Percentiles rank a stretch among this genome's conserved stretches.
phyloP scores from a whole-genome alignment of 2,113 vertebrate species.

The Cardinalis cardinalis region DNA sequence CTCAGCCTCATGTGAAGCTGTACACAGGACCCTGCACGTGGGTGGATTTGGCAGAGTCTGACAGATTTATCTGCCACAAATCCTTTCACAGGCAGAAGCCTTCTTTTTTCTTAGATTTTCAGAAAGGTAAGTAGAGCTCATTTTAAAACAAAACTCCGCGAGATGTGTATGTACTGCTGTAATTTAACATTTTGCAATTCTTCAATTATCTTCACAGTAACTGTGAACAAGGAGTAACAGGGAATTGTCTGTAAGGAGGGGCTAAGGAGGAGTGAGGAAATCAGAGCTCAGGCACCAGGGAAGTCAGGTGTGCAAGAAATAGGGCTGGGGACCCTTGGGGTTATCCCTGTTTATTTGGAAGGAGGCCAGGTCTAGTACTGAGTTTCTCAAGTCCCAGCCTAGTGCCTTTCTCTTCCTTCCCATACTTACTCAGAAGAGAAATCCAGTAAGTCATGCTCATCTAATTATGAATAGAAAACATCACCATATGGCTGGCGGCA shows the following conservation, averaged over 20 bases:
- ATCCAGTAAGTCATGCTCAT: neutral
- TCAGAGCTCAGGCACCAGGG: neutral
- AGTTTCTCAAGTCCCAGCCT: neutral
- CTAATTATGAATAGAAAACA: neutral
- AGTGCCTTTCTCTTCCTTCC: neutral
- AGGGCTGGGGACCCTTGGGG: neutral
- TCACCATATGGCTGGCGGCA: neutral
- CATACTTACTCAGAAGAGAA: neutral
- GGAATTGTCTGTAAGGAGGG: neutral
- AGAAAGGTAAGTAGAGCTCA: neutral
- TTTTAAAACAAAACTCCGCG: neutral
- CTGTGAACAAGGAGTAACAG: neutral
- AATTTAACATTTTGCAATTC: neutral
- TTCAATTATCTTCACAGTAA: neutral
- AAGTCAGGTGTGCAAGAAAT: neutral
- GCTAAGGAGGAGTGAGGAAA: neutral
- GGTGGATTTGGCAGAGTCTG: neutral
- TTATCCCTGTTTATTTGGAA: neutral
- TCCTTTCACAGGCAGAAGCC: neutral
- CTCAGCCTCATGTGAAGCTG: neutral
- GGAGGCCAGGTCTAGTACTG: neutral
- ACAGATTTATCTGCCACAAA: neutral
- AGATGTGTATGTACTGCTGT: neutral
- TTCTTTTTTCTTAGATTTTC: neutral
- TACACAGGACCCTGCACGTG: rapidly evolving